Evolutionary conservation across 2,797 vertebrate genomes (phyloP).

Genomic region (Botia kubotai): DNA sequence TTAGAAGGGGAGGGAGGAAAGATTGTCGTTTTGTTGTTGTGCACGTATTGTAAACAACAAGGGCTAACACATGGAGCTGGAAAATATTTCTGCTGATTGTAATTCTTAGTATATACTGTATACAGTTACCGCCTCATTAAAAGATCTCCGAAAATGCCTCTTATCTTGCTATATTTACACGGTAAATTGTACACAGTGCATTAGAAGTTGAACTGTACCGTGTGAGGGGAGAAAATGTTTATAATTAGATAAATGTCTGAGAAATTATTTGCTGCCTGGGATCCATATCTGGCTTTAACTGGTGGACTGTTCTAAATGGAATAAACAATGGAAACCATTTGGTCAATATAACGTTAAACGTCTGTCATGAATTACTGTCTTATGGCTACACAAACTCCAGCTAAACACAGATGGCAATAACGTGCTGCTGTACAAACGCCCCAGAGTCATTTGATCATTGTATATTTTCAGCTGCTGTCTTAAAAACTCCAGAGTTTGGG

Average conservation of each 20-base stretch:
- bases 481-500: not conserved
- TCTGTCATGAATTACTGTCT: not conserved
- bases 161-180: not conserved
- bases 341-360: not conserved
- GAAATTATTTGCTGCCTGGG: not conserved
- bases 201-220: not conserved
- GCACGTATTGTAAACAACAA: no score
- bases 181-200: not conserved
- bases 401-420: not conserved
- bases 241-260: not conserved
- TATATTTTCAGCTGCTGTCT: not conserved
- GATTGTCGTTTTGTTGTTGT: not conserved
- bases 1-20: not conserved
- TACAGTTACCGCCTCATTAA: no score
- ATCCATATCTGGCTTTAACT: not conserved
- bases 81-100: no score
- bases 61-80: no score
- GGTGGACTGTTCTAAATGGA: not conserved
- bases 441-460: not conserved
- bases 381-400: not conserved
- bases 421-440: not conserved
- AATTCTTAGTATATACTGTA: no score
- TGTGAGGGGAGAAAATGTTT: not conserved
- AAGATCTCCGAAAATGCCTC: not conserved
- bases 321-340: not conserved